phyloP scores from a whole-genome alignment of 1,140 invertebrate species.

The Macrotrachela quadricornifera region DNA sequence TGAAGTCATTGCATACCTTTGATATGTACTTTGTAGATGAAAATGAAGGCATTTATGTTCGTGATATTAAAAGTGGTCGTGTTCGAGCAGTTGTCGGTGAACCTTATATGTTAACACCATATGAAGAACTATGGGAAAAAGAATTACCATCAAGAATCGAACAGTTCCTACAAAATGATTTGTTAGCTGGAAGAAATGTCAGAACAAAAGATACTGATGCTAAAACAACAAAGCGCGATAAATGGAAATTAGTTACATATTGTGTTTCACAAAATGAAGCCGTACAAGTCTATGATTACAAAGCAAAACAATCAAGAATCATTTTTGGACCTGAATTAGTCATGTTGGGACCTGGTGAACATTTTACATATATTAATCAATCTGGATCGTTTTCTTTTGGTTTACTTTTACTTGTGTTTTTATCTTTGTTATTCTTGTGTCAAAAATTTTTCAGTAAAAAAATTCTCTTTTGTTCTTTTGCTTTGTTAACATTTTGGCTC shows the following conservation, averaged over 20 bases:
- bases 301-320: conserved; percentile 23
- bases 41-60: conserved; percentile 37
- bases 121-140: conserved; percentile 37
- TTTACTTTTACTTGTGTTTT: too few relatives aligned
- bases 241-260: conserved; percentile 19
- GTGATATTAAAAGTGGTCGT: conserved; percentile 34
- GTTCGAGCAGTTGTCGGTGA: conserved; percentile 31
- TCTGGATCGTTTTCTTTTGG: conserved; percentile 11
- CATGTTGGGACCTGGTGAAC: conserved; percentile 24
- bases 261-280: conserved; percentile 25
- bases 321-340: conserved; percentile 25
- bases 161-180: conserved; percentile 1
- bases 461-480: too few relatives aligned
- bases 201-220: background rate
- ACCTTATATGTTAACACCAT: conserved; percentile 36
- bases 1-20: too few relatives aligned
- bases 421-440: too few relatives aligned
- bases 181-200: background rate
- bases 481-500: too few relatives aligned
- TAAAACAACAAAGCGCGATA: conserved; percentile 10
- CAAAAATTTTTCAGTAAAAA: too few relatives aligned
- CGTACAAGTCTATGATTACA: conserved; percentile 24
- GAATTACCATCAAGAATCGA: conserved; percentile 28
- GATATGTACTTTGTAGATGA: conserved; percentile 23
- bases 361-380: conserved; percentile 23